Evolutionary conservation across 2,888 invertebrate species (phyloP), one percentile per base, ranked within the genome.

Genomic region (Tachystola acroxantha): DNA sequence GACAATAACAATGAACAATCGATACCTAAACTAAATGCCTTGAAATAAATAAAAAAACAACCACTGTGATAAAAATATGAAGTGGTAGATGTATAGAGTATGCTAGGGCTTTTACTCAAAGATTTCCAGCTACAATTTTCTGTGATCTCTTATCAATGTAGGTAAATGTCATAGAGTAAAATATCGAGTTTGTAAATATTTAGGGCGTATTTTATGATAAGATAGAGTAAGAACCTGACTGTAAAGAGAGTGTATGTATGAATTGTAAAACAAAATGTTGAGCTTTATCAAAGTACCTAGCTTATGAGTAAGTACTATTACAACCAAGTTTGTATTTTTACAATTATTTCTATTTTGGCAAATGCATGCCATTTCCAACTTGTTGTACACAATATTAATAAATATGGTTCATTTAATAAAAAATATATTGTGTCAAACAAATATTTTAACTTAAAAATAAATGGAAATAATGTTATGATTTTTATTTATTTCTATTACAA

Each of bases 111-210:
- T 75, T 76, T 75, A 84, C 79, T 79, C 78, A 72, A 82, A 82
- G 77, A 84, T 86, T 87, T 86, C 85, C 86, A 86, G 87, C 88
- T 87, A 87, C 87, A 85, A 86, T 87, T 87, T 86, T 88, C 88
- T 88, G 88, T 88, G 88, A 88, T 88, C 88, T 88, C 88, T 87
- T 79, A 85, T 81, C 80, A 76, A 77, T 79, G 68, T 84, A 84
- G 77, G 65, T 79, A 77, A 76, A 78, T 76, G 70, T 73, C 76
- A 77, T 75, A 78, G 73, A 73, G 60, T 75, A 71, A 75, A 59
- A 66, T 73, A 70, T 69, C 63, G 60, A 66, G 64, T 67, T 67
- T 82, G 85, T 85, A 85, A 75, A 85, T 85, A 85, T 69, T 72
- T 55, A 68, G 62, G 57, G 34, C 44, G 46, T 52, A 50, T 51